Conservation (phyloP, 2,888 invertebrate genomes). For the Mimas tiliae region DNA sequence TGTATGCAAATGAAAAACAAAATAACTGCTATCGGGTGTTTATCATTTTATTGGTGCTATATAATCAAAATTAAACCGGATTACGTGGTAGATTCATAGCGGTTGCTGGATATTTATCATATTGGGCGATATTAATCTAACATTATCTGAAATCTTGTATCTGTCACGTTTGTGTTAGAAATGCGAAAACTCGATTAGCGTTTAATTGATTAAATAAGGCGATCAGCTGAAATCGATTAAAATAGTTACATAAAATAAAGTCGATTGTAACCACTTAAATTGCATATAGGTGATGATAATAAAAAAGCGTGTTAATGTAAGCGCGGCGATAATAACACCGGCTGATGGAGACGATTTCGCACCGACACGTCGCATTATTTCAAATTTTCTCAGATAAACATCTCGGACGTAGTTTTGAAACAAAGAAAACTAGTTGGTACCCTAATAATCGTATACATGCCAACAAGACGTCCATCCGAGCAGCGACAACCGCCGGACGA, state of each 20-base stretch:
- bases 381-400: constrained; percentile 63
- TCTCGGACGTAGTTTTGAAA: constrained; percentile 71
- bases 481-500: constrained; percentile 57
- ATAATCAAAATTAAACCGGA: constrained; percentile 30
- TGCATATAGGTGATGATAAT: constrained; percentile 64
- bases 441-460: constrained; percentile 77
- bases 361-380: constrained; percentile 52
- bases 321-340: constrained; percentile 62
- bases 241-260: constrained; percentile 69
- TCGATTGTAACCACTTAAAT: constrained; percentile 64
- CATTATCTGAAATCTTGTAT: constrained; percentile 61
- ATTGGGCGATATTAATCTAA: constrained; percentile 56
- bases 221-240: constrained; percentile 56
- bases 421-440: constrained; percentile 73
- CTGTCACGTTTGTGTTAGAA: constrained; percentile 57
- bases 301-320: constrained; percentile 44
- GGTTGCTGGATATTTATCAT: constrained; percentile 17
- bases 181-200: constrained; percentile 67
- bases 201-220: constrained; percentile 65
- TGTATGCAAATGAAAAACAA: constrained; percentile 10
- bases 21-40: constrained; percentile 26
- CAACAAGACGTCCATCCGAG: constrained; percentile 61
- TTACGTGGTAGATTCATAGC: neutral
- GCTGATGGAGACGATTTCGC: constrained; percentile 48
- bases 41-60: constrained; percentile 31